Evolutionary conservation across 2,797 vertebrate species (phyloP), one percentile per base, ranked within the genome.

Genomic region (Anguilla anguilla): DNA sequence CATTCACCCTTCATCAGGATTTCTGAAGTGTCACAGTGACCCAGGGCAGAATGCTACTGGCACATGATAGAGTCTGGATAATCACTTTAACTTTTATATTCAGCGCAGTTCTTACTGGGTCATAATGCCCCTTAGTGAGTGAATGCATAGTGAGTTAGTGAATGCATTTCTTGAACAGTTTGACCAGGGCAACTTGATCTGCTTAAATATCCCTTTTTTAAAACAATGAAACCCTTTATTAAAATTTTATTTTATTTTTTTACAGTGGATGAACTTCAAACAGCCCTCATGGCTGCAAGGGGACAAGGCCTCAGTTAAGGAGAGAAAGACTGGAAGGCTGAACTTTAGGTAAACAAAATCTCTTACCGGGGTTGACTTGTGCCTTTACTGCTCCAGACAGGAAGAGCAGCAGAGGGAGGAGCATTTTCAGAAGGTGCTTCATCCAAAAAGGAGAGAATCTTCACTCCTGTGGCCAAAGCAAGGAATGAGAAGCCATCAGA

Each of bases 331-430:
- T 74, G 57, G 43, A 19, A 55, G 28, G 22, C 43, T 10, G 43
- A 51, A 25, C n/a, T 82, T 46, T 31, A n/a, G 43, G 46, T n/a
- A n/a, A 11, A 51, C 15, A 51, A 25, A 51, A 64, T 84, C 25
- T 90, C 95, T 84, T 91, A 96, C 96, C 95, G 94, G 96, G 96
- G 92, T 96, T 96, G 89, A 96, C 96, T 93, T 97, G 96, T 1
- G 95, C 92, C 0, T 85, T 92, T 86, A 93, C 95, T 25, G 88
- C 91, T 92, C 92, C 94, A 2, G 95, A 91, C 88, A 95, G 94
- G 89, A 90, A 91, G 86, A 96, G 93, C 85, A 96, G 90, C 89
- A 95, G 93, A 69, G 93, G 92, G 91, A 96, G 92, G 92, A 91
- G 91, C 88, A 92, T 85, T 89, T 95, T 92, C 92, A 94, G 91